These are phyloP conservation scores for Zaprionus lachaisei DNA, from an alignment of 1,140 invertebrate species.

Conservation along the genomic window DNA sequence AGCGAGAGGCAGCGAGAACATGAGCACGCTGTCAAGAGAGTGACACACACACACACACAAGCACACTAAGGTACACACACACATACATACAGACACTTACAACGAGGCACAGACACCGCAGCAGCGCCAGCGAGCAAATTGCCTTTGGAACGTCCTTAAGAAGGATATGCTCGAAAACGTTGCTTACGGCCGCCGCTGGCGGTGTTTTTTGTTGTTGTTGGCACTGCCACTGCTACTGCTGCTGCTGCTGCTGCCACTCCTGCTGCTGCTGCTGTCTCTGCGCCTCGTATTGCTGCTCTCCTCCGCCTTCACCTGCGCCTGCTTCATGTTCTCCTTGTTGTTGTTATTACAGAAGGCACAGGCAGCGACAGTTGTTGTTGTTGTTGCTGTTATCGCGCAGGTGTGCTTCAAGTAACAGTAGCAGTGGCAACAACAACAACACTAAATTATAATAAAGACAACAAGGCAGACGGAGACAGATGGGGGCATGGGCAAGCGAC, in stretches of 20 bases:
- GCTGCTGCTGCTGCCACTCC: neutral
- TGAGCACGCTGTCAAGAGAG: constrained; percentile 14
- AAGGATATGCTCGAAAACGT: constrained; percentile 80
- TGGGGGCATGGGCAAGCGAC: neutral
- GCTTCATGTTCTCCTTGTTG: neutral
- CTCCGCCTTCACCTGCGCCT: constrained; percentile 4
- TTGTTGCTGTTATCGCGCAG: constrained; percentile 26
- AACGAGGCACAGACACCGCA: constrained; percentile 9
- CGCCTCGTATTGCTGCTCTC: constrained; percentile 21
- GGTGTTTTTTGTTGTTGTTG: constrained; percentile 28
- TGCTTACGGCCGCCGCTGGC: constrained; percentile 58
- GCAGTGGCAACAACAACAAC: constrained; percentile 14
- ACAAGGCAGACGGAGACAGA: neutral
- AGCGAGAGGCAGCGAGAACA: constrained; percentile 7
- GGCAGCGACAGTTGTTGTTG: constrained; percentile 23
- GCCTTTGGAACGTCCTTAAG: constrained; percentile 84
- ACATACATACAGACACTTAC: constrained; percentile 23
- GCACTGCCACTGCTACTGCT: constrained; percentile 13
- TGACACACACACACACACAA: constrained; percentile 36
- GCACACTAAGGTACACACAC: constrained; percentile 2
- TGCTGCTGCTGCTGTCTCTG: constrained; percentile 33
- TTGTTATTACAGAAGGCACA: constrained; percentile 20
- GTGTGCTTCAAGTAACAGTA: constrained; percentile 39
- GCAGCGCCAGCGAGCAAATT: constrained; percentile 59
- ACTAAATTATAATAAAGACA: constrained; percentile 20